These are phyloP conservation scores for Lepidocyrtoides sp. DNA, from an alignment of 2,888 invertebrate genomes.

Conservation along the genomic window DNA sequence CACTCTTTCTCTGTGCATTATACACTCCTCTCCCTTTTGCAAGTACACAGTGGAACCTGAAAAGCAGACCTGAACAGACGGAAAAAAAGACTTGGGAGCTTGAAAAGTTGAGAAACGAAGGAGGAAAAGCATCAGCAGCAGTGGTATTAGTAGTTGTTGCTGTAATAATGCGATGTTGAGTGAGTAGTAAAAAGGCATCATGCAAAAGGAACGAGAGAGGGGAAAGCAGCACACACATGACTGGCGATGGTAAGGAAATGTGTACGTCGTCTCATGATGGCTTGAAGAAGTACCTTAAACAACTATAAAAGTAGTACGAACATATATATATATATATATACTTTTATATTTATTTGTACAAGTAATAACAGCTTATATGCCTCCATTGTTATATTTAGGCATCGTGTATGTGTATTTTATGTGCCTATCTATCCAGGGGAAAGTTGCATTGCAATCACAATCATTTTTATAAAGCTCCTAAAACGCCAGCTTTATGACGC, in stretches of 20 bases:
- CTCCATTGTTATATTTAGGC: background rate
- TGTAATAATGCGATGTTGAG: slow-evolving; percentile 52
- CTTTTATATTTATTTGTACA: background rate
- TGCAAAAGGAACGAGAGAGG: background rate
- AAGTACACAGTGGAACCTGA: slow-evolving; percentile 34
- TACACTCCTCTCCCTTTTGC: slow-evolving; percentile 29
- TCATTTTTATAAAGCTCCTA: slow-evolving; percentile 57
- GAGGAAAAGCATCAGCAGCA: slow-evolving; percentile 10
- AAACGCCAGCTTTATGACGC: slow-evolving; percentile 60
- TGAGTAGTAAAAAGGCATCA: slow-evolving; percentile 56
- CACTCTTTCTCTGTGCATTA: background rate
- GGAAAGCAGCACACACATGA: slow-evolving; percentile 6
- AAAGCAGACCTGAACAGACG: slow-evolving; percentile 29
- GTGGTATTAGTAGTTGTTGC: background rate
- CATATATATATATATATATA: background rate
- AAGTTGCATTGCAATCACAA: slow-evolving; percentile 53
- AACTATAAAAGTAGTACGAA: background rate
- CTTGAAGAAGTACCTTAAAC: slow-evolving; percentile 19
- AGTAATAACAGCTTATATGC: background rate
- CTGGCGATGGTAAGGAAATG: slow-evolving; percentile 12
- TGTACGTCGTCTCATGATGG: slow-evolving; percentile 21
- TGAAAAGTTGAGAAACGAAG: background rate
- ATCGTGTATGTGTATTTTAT: slow-evolving; percentile 4
- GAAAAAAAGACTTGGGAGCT: background rate
- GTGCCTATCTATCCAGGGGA: background rate